Evolutionary conservation across 2,797 vertebrate genomes (phyloP), one percentile per base, ranked within the genome.

Genomic region (Lacerta viridis): DNA sequence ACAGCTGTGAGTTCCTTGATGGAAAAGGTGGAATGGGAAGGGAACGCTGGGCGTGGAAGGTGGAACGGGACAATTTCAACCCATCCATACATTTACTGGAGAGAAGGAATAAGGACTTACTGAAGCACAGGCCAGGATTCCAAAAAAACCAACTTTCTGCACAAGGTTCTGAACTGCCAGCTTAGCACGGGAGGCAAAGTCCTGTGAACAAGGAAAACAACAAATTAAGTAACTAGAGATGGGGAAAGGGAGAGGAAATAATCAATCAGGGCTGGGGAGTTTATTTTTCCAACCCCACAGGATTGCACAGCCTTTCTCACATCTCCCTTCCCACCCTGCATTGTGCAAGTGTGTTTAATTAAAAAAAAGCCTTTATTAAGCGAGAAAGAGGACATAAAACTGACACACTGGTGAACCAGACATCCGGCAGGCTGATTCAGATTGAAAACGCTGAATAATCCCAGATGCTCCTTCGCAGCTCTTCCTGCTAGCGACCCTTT

Each of bases 111-210:
- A 39, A 74, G 33, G 17, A 98, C 98, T 98, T 95, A 98, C 98
- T 39, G 98, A 98, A 87, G 99, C 99, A 93, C 99, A 99, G 41
- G 97, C 98, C 96, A 99, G 96, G 96, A 99, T 99, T 89, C 99
- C 99, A 55, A 99, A 98, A 96, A 99, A 99, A 36, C 98, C 98
- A 64, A 99, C 98, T 96, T 97, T 99, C 95, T 98, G 98, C 89
- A 98, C 97, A 89, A 98, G 96, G 88, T 97, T 98, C 95, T 98
- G 97, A 68, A 98, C 96, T 0, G 97, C 98, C 80, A 97, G 89
- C 79, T 98, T 98, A 1, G 97, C 97, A 88, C 97, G 96, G 79
- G 97, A 97, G 59, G 98, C 98, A 95, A 99, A 98, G 87, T 98
- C 98, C 98, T 99, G 89, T 81, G 92, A 95, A 93, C 15, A 87